Base-by-base conservation (phyloP, 2,888 invertebrate species). In the Acholoe squamosa region DNA sequence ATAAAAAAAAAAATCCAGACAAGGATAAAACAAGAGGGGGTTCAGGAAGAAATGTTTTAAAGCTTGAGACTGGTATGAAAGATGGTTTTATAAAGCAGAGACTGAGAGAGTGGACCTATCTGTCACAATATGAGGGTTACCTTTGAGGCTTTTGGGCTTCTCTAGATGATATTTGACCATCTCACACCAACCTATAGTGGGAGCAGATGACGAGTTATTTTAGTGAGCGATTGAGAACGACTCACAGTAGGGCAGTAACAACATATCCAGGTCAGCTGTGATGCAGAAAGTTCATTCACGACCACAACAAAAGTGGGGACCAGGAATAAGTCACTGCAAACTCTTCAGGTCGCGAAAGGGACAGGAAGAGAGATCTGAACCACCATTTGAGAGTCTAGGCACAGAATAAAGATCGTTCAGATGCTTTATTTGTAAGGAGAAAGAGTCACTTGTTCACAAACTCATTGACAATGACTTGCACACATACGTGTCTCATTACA, bases 101-200 rank as follows among this genome's bases (percentile, higher is more conserved):
- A 86, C 52, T 54, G 86, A 86, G 86, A 84, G 43, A 84, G 84
- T 25, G 84, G 84, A 51, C 84, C 84, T 51, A 84, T 51, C 84
- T 84, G 84, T 51, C 22, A 86, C 86, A 56, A 86, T 56, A 86
- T 86, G 86, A 86, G 28, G 25, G 52, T 86, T 86, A 86, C 86
- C 86, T 86, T 86, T 86, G 54, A 31, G 33, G 12, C 94, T 92
- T 89, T 94, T 93, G 0, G 95, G 95, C 31, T 95, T 95, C 91
- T 95, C 95, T 33, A 95, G 92, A 94, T 98, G 97, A 96, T 99
- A 98, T 25, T 97, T 97, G 25, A 99, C 98, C 91, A 98, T 97
- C 94, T 98, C 98, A 95, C 98, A 98, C 99, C 99, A 99, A 0
- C 99, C 99, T 54, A 99, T 98, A 0, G 99, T 99, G 96, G 86